phyloP scores from a whole-genome alignment of 2,113 vertebrate genomes.

The Edolisoma coerulescens region DNA sequence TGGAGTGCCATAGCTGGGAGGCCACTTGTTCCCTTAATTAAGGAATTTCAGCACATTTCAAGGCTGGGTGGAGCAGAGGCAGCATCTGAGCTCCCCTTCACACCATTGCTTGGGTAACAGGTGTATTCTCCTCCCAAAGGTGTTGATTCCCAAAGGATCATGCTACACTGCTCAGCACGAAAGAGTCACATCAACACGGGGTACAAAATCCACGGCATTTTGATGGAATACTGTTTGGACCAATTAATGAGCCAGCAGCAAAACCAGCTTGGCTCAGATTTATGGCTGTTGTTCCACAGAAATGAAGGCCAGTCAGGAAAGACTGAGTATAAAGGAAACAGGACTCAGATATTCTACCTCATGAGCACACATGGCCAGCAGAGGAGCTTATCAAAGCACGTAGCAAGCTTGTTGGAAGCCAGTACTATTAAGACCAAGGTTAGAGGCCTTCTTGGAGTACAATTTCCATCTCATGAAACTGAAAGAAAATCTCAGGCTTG shows the following conservation, averaged over 20 bases:
- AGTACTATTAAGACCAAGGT: neutral
- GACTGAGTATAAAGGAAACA: neutral
- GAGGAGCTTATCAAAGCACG: neutral
- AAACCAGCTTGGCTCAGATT: neutral
- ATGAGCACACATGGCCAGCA: neutral
- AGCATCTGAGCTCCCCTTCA: neutral
- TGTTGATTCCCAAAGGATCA: neutral
- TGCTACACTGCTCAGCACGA: neutral
- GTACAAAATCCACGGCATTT: neutral
- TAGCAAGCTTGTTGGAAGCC: neutral
- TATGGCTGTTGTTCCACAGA: neutral
- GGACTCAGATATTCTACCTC: neutral
- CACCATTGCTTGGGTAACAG: neutral
- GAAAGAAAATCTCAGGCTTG: neutral
- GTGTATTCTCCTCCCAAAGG: neutral
- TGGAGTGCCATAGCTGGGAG: neutral
- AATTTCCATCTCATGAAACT: neutral
- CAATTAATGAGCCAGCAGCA: neutral
- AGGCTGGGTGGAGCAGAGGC: neutral
- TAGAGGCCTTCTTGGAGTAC: neutral
- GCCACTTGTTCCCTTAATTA: neutral
- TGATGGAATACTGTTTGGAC: neutral
- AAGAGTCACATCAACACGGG: neutral
- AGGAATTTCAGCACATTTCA: neutral
- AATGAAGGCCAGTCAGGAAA: neutral